These are phyloP conservation scores for Peromyscus maniculatus DNA, from an alignment of 2,113 vertebrate species.

Conservation along the genomic window DNA sequence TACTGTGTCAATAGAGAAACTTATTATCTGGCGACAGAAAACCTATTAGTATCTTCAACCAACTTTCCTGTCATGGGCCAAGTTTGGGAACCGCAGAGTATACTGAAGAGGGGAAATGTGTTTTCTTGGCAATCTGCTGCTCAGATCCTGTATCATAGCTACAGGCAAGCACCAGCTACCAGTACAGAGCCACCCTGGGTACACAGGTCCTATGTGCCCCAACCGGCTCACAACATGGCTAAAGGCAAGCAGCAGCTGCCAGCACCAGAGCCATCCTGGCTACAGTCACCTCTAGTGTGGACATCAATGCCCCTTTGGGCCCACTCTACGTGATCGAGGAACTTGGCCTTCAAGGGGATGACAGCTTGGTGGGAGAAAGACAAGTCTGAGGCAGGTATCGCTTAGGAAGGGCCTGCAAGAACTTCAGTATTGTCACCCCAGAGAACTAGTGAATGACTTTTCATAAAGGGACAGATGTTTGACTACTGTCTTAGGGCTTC, in stretches of 20 bases:
- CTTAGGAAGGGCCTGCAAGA: neutral
- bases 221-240: neutral
- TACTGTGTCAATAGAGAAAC: no score
- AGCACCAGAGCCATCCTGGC: no score
- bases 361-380: neutral
- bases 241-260: neutral
- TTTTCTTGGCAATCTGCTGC: neutral
- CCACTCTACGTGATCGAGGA: neutral
- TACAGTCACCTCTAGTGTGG: neutral
- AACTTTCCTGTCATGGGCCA: neutral
- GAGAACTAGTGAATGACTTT: neutral
- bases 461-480: neutral
- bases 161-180: neutral
- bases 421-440: no score
- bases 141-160: neutral
- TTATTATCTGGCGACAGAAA: no score
- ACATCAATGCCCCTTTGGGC: no score
- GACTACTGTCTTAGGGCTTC: no score
- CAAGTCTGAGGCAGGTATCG: no score
- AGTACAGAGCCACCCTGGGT: no score
- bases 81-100: neutral
- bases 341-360: neutral
- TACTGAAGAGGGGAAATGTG: neutral
- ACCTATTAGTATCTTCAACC: neutral
- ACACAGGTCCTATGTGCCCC: neutral